Conservation (phyloP, 2,797 vertebrate species). For the Urocyon cinereoargenteus region DNA sequence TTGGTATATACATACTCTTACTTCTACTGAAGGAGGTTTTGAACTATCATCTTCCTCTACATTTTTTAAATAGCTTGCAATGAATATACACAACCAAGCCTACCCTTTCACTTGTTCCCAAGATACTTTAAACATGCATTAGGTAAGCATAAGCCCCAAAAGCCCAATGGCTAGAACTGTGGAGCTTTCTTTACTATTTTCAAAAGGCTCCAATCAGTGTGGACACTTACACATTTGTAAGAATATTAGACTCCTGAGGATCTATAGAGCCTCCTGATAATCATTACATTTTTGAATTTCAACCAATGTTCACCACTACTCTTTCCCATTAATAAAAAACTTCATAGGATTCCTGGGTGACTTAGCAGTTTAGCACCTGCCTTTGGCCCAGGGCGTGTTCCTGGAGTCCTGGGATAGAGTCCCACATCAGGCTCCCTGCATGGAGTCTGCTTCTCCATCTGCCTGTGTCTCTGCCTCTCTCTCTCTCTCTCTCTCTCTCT, state of each 20-base stretch:
- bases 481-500: no score
- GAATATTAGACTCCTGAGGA: background rate
- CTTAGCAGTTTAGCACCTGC: no score
- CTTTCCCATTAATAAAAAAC: background rate
- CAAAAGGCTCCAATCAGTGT: background rate
- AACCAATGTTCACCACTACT: background rate
- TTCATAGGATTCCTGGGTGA: background rate
- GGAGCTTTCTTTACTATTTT: background rate
- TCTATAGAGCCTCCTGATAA: background rate
- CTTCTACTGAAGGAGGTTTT: background rate
- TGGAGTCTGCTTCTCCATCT: no score
- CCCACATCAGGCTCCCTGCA: no score
- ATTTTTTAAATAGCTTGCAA: background rate
- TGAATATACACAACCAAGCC: background rate
- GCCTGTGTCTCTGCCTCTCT: no score
- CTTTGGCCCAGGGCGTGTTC: no score
- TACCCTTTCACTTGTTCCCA: background rate
- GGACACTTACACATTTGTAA: background rate
- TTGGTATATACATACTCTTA: background rate
- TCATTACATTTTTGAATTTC: background rate
- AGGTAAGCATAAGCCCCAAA: background rate
- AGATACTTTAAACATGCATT: background rate
- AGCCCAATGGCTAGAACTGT: background rate
- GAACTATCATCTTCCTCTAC: background rate
- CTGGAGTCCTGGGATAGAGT: no score